These are phyloP conservation scores for Tenthredo notha DNA, from an alignment of 2,888 invertebrate genomes.

Conservation along the genomic window DNA sequence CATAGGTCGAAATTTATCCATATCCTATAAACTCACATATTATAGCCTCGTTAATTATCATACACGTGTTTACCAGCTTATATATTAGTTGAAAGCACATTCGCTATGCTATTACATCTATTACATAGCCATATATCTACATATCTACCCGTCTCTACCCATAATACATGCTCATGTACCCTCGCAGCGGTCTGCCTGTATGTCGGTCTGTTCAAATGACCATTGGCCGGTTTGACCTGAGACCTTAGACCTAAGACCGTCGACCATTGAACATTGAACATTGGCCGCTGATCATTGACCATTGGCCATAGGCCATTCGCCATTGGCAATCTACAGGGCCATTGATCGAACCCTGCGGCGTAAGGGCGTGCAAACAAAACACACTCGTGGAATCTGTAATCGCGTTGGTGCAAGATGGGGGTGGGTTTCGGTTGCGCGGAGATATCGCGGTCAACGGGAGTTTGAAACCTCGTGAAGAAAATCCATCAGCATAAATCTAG, in stretches of 20 bases:
- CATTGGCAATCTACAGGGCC: slow-evolving; percentile 33
- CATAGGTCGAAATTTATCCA: neutral
- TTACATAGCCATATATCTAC: neutral
- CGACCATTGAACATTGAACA: slow-evolving; percentile 36
- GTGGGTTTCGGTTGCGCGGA: slow-evolving; percentile 14
- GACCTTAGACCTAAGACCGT: slow-evolving; percentile 31
- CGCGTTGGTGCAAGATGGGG: slow-evolving; percentile 9
- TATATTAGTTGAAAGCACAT: neutral
- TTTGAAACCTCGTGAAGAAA: slow-evolving; percentile 53
- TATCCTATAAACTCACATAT: neutral
- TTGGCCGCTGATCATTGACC: slow-evolving; percentile 29
- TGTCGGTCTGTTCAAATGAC: neutral
- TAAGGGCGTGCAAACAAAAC: slow-evolving; percentile 49
- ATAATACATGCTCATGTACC: slow-evolving; percentile 26
- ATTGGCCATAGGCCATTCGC: slow-evolving; percentile 25
- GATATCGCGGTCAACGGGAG: slow-evolving; percentile 52
- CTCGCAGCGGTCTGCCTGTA: neutral
- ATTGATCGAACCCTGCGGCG: slow-evolving; percentile 50
- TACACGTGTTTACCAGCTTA: neutral
- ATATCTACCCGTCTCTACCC: neutral
- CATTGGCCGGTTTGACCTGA: slow-evolving; percentile 39
- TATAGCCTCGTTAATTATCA: neutral
- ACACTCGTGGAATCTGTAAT: slow-evolving; percentile 46
- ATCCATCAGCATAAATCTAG: slow-evolving; percentile 56
- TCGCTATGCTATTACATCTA: neutral